phyloP scores from a whole-genome alignment of 2,888 invertebrate genomes.

The Eurytoma californica region DNA sequence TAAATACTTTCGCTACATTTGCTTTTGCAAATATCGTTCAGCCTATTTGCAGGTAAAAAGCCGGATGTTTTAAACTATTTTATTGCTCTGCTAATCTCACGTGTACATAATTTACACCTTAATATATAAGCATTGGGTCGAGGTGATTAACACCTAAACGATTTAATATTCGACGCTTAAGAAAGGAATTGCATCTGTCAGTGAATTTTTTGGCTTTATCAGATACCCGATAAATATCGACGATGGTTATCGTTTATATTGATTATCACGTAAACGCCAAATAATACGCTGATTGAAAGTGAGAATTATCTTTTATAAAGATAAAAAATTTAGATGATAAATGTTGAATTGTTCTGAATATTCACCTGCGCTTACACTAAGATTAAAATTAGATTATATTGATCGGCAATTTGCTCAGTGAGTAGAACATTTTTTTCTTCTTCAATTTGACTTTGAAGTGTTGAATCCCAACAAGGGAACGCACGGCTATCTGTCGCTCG shows the following conservation, averaged over 20 bases:
- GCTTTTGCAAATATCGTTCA: too few species aligned
- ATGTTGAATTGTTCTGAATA: background rate
- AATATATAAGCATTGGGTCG: background rate
- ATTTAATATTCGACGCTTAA: too few species aligned
- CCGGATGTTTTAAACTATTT: background rate
- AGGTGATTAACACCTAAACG: too few species aligned
- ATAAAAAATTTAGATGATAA: background rate
- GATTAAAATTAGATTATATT: background rate
- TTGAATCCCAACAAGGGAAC: background rate
- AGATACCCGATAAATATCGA: too few species aligned
- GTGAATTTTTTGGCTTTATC: too few species aligned
- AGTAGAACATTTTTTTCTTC: conserved; percentile 33
- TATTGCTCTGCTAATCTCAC: background rate
- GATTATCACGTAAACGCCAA: too few species aligned
- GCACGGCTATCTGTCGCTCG: background rate
- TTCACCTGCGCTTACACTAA: background rate
- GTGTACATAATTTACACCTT: background rate
- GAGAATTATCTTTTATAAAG: too few species aligned
- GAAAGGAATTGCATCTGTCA: too few species aligned
- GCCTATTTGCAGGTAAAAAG: background rate
- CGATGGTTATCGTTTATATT: too few species aligned
- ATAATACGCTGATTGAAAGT: too few species aligned
- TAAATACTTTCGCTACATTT: too few species aligned
- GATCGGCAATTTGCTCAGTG: background rate
- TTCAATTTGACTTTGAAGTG: background rate